Evolutionary conservation across 2,113 vertebrate species (phyloP).

Genomic region (Osmerus mordax): DNA sequence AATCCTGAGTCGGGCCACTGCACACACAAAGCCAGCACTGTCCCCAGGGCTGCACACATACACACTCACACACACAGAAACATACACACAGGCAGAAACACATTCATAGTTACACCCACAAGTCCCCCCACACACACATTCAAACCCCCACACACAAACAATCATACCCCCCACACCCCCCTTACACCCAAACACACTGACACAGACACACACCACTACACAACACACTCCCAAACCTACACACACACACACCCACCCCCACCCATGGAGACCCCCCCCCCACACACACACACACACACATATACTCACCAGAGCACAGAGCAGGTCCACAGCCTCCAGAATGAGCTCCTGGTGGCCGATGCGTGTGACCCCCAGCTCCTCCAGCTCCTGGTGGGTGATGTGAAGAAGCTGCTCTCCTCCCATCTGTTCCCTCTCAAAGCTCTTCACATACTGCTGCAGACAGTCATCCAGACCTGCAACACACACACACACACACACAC

Average conservation of each 20-base stretch:
- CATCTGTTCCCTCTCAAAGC: conserved; percentile 88
- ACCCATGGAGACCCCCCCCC: neutral
- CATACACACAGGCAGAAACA: neutral
- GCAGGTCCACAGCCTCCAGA: conserved; percentile 92
- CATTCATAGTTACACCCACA: no score
- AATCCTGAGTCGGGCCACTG: conserved; percentile 57
- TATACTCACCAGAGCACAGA: conserved; percentile 88
- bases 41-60: neutral
- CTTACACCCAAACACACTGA: no score
- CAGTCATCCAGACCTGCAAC: conserved; percentile 91
- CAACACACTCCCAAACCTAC: conserved; percentile 1
- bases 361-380: conserved; percentile 94
- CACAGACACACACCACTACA: neutral
- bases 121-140: no score
- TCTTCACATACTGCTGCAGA: conserved; percentile 92
- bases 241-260: neutral
- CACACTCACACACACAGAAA: neutral
- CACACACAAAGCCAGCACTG: conserved; percentile 31
- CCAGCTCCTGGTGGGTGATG: conserved; percentile 94
- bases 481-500: conserved; percentile 46
- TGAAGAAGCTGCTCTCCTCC: conserved; percentile 84
- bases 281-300: conserved; percentile 4
- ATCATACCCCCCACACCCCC: no score
- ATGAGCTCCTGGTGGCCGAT: conserved; percentile 98
- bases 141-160: no score